Evolutionary conservation across 1,140 invertebrate genomes (phyloP), one percentile per base, ranked within the genome.

Genomic region (Brachionus rotundiformis): DNA sequence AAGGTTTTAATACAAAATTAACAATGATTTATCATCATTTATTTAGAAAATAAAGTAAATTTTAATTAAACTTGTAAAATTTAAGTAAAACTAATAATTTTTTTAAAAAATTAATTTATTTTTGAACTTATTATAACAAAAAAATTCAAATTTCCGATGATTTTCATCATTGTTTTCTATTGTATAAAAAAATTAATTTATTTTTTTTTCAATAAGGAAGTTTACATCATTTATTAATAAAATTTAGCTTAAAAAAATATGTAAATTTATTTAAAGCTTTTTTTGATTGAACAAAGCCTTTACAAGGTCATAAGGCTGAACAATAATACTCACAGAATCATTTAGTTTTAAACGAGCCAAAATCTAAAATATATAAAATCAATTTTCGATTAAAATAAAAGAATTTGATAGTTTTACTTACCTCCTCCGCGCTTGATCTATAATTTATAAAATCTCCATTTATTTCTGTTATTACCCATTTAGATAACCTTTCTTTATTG

Each of bases 401-500:
- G 2, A 8, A 23, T 23, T 8, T 54, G 0, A 19, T 23, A 7
- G 23, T 54, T 54, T 8, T 10, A 73, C 5, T 73, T n/a, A 73
- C 68, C 10, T 73, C 68, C 44, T 73, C 68, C 3, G 68, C 68
- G 13, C 23, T 44, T 6, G 36, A 73, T 44, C 68, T 73, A 73
- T 73, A 73, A 44, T 73, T 73, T 23, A 73, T 73, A 8, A 19
- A 47, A 47, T 73, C 68, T 19, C 68, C 39, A 73, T 73, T 73
- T 44, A 73, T 73, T 73, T 73, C 68, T 16, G 68, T 73, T 10
- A 73, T 73, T 6, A 73, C 68, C 68, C 68, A 73, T 44, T 73
- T 73, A 7, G 25, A 25, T n/a, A 73, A 16, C 27, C 68, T 73
- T 27, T 73, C 68, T 44, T 73, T 73, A 3, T 73, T 27, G 16